Evolutionary conservation across 2,113 vertebrate species (phyloP), one percentile per base, ranked within the genome.

Genomic region (Benitochromis conjunctus): DNA sequence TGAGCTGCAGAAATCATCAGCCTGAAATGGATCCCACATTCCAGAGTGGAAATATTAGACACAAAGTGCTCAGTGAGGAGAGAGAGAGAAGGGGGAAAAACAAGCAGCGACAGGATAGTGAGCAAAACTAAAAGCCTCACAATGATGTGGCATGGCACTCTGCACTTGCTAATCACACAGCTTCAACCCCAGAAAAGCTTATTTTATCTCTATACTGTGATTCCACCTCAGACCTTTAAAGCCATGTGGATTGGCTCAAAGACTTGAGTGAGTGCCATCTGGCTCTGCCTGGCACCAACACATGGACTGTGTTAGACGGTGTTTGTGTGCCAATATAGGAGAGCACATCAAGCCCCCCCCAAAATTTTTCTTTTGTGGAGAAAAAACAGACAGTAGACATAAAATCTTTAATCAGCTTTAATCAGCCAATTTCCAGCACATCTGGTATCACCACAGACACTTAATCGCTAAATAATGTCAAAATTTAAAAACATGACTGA

Each of bases 1-100:
- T 56, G 86, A 71, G 77, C 92, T 94, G 94, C 89, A 84, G 81
- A 94, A 95, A 58, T 86, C 94, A 93, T 94, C 88, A 92, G 79
- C 13, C 76, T 66, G 64, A 76, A 83, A 66, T 38, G 54, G 79
- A 85, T 48, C 38, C 57, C 92, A 92, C 92, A 95, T 95, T 94
- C 91, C 91, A 69, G 77, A 83, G 51, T 78, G 88, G 94, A 92
- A 94, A 92, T 83, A 80, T 86, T 81, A 84, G 88, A 89, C 87
- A 29, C 14, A 36, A 85, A 86, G 85, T 66, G 55, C 82, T 84
- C 78, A 83, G 51, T 7, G 13, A 55, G 6, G 13, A 26, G 41
- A 8, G 13, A 26, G 41, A 12, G 10, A 76, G 71, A 31, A 9
- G 1, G 16, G 26, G 3, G 26, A 10, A 3, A 10, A 18, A 31